These are phyloP conservation scores for Tetranychus truncatus DNA, from an alignment of 2,888 invertebrate genomes.

Conservation along the genomic window DNA sequence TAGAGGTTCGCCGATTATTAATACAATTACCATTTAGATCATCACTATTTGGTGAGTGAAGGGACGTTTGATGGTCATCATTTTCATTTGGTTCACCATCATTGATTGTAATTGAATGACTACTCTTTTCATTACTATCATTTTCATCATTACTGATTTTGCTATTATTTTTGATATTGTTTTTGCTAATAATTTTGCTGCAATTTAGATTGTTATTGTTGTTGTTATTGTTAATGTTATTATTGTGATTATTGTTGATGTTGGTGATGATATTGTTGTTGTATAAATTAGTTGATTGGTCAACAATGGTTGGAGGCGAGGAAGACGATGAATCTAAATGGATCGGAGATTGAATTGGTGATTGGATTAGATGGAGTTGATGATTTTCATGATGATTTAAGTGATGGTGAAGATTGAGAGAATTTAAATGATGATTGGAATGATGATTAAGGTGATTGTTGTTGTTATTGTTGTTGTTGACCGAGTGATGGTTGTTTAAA, in stretches of 20 bases:
- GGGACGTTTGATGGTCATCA: conserved; percentile 13
- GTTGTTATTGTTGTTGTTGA: too few species aligned
- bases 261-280: not conserved
- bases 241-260: not conserved
- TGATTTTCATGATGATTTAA: not conserved
- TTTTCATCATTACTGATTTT: not conserved
- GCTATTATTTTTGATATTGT: not conserved
- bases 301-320: not conserved
- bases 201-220: not conserved
- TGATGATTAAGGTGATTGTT: not conserved
- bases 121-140: not conserved
- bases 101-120: not conserved
- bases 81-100: not conserved
- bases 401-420: conserved; percentile 11
- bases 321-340: conserved; percentile 7
- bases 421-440: not conserved
- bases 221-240: not conserved
- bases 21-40: not conserved
- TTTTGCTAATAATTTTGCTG: not conserved
- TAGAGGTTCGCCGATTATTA: conserved; percentile 32
- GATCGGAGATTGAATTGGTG: not conserved
- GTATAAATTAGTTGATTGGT: not conserved
- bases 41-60: conserved; percentile 18
- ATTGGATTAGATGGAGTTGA: not conserved
- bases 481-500: not conserved